phyloP scores from a whole-genome alignment of 23 tunicate genomes.

The Halocynthia aurantium region DNA sequence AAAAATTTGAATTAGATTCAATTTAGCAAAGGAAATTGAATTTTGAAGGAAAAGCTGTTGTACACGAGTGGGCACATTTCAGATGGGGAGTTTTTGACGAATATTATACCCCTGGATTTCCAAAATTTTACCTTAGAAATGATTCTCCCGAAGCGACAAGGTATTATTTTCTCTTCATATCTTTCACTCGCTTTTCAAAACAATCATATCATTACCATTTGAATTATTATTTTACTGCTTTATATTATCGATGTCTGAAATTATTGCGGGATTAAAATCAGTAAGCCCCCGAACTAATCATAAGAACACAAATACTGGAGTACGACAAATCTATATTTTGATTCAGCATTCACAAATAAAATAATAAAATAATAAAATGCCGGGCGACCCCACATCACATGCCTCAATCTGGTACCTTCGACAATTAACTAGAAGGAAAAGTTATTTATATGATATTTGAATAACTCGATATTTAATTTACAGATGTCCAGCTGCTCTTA shows the following conservation, averaged over 20 bases:
- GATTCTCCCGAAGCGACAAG: slow-evolving; percentile 12
- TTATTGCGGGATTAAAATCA: too few species aligned
- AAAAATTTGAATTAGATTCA: too few species aligned
- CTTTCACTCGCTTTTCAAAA: too few species aligned
- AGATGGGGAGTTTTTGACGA: slow-evolving; percentile 70
- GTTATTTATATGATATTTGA: too few species aligned
- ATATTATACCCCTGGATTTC: slow-evolving; percentile 22
- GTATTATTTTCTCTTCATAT: background rate
- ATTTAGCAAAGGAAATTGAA: background rate
- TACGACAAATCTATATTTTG: background rate
- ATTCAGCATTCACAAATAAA: background rate
- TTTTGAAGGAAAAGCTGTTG: slow-evolving; percentile 29
- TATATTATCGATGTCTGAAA: too few species aligned
- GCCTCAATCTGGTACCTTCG: too few species aligned
- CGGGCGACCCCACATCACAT: background rate
- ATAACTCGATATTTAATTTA: too few species aligned
- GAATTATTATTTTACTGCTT: too few species aligned
- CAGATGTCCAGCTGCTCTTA: slow-evolving; percentile 30
- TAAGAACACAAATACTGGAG: background rate
- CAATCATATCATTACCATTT: too few species aligned
- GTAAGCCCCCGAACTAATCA: too few species aligned
- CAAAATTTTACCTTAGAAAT: slow-evolving; percentile 25
- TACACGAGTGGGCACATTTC: slow-evolving; percentile 57
- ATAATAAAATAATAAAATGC: background rate
- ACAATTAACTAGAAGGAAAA: too few species aligned